These are phyloP conservation scores for Rhinoraja longicauda DNA, from an alignment of 2,797 vertebrate species.

Conservation along the genomic window DNA sequence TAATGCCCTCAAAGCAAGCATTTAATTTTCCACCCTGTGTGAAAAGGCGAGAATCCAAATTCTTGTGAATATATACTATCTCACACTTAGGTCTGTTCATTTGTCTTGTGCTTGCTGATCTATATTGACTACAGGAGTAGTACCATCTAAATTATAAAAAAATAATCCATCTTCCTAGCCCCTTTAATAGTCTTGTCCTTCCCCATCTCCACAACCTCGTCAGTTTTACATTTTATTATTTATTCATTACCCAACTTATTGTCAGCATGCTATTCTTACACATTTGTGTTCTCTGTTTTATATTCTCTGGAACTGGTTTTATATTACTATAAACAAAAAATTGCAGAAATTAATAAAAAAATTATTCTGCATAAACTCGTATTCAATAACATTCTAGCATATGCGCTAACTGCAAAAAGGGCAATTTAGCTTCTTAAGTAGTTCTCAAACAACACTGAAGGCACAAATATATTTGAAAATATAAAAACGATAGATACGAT, in stretches of 20 bases:
- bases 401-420: neutral
- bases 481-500: neutral
- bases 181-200: neutral
- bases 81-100: too few relatives aligned
- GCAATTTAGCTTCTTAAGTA: neutral
- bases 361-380: neutral
- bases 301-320: neutral
- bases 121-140: neutral
- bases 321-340: neutral
- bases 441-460: neutral
- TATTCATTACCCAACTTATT: neutral
- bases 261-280: neutral
- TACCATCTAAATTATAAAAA: neutral
- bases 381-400: slow-evolving; percentile 17
- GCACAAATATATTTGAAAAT: neutral
- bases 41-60: neutral
- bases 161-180: neutral
- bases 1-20: neutral
- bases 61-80: neutral
- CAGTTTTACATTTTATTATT: too few relatives aligned
- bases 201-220: neutral
- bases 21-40: neutral
- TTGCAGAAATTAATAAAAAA: neutral
- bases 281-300: neutral
- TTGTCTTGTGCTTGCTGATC: neutral